Percentiles rank a stretch among this genome's conserved stretches.
These are phyloP conservation scores for Hemistola chrysoprasaria DNA, from an alignment of 2,888 invertebrate genomes.

Conservation along the genomic window DNA sequence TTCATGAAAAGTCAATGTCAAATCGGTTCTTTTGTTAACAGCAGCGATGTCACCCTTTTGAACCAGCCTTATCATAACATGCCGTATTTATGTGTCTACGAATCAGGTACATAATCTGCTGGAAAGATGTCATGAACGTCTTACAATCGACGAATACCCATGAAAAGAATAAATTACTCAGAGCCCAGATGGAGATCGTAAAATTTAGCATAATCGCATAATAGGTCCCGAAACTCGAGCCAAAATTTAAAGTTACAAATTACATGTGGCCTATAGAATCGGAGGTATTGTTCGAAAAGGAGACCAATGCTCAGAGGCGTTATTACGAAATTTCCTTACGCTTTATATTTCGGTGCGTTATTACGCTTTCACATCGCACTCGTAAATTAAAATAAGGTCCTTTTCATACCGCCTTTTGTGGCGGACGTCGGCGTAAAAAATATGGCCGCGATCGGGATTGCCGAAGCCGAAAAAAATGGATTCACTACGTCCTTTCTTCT, in stretches of 20 bases:
- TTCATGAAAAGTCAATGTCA: conserved; percentile 10
- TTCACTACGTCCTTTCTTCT: conserved; percentile 29
- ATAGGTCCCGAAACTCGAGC: conserved; percentile 40
- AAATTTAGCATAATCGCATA: conserved; percentile 50
- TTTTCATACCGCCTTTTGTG: conserved; percentile 54
- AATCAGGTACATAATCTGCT: conserved; percentile 28
- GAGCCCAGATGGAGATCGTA: conserved; percentile 38
- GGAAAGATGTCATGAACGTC: conserved; percentile 9
- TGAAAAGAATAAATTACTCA: conserved; percentile 49
- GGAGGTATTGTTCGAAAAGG: conserved; percentile 46
- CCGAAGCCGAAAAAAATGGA: too few species aligned
- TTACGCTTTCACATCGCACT: conserved; percentile 53
- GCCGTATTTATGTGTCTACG: conserved; percentile 20
- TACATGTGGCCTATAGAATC: conserved; percentile 45
- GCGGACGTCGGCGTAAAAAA: conserved; percentile 46
- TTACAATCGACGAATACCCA: conserved; percentile 9
- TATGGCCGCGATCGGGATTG: conserved; percentile 31
- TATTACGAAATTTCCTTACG: conserved; percentile 61
- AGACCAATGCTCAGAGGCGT: conserved; percentile 43
- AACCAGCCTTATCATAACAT: conserved; percentile 14
- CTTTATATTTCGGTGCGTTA: conserved; percentile 53
- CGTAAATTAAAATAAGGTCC: conserved; percentile 65
- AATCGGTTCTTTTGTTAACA: conserved; percentile 14
- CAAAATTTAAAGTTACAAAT: conserved; percentile 58
- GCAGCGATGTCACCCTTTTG: conserved; percentile 16